Evolutionary conservation across 1,140 invertebrate species (phyloP), one percentile per base, ranked within the genome.

Genomic region (Ceratina japonica): DNA sequence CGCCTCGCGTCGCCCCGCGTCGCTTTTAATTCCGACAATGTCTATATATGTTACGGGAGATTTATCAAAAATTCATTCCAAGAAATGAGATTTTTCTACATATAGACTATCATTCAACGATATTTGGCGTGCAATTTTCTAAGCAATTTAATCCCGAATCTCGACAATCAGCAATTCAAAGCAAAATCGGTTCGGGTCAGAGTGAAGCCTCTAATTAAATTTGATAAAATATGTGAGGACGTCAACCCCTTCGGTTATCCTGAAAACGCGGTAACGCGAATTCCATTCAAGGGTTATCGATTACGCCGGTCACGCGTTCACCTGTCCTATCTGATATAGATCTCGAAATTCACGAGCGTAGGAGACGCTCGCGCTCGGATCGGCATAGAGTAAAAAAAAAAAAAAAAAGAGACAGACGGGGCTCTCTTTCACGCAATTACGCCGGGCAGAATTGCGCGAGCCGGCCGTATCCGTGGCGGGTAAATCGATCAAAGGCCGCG

Each of bases 341-440:
- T 78, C 69, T 78, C 75, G 51, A 72, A 78, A 78, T 72, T 78
- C 69, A n/a, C 49, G 1, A 51, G 15, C 3, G 27, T 44, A 71
- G 74, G n/a, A 24, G 66, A 63, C 22, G 8, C 71, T 63, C n/a
- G 20, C 44, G 27, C 44, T 18, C 5, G 49, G 13, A 20, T 22
- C 16, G 15, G 16, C 20, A 22, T 16, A 12, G 27, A 27, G 24
- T 4, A 13, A 13, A 12, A 31, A 20, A 1, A 49, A 15, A 49
- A 18, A 69, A 18, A 66, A 84, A 82, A 75, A 70, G 51, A 44
- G 70, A 58, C 81, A 56, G 74, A 74, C 54, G 54, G 13, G 54
- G 16, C 82, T 59, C 63, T 76, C 69, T 84, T 84, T 84, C 82
- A 84, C 70, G 83, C 76, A 84, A 84, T 84, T 84, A 84, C 83